Base-by-base conservation (phyloP, 2,797 vertebrate species). In the Poecilia velifera region DNA sequence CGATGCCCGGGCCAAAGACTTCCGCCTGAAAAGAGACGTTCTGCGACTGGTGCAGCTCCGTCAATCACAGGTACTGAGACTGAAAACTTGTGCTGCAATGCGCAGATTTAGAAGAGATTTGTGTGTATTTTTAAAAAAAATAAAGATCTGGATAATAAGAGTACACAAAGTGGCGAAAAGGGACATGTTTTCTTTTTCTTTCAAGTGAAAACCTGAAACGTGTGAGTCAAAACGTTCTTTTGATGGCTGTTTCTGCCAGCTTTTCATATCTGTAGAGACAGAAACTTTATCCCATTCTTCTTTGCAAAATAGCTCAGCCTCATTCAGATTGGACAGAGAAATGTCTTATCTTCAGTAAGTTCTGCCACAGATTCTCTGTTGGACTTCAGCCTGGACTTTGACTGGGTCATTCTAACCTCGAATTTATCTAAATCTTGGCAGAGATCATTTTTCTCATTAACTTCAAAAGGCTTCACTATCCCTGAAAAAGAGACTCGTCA, bases 1-100 rank as follows among this genome's bases (percentile, higher is more conserved):
- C 0, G 98, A 99, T 0, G 98, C 98, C 77, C 95, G 97, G 6
- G 98, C 98, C 85, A 99, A 99, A 94, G 98, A 99, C 89, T 96
- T 96, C 2, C 95, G 96, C 28, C 94, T 94, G 62, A 98, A 97
- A 87, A 94, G 96, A 68, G 97, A 98, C 36, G 94, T 98, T 77
- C 95, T 98, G 66, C 95, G 88, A 90, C 96, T 99, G 62, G 94
- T 99, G 81, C 98, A 99, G 95, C 95, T 95, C 41, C 97, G 97
- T 41, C 98, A 99, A 87, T 98, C 96, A 1, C 98, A 99, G 97
- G 98, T 98, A 93, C 83, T n/a, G 0, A 7, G 7, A 39, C 71
- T 34, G n/a, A 8, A 7, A 8, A 6, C 28, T 49, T 77, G 78
- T 34, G 36, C 59, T 34, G 59, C 16, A 1, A 34, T 62, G 22